Conservation (phyloP, 2,797 vertebrate genomes). For the Neosilurus hyrtlii region DNA sequence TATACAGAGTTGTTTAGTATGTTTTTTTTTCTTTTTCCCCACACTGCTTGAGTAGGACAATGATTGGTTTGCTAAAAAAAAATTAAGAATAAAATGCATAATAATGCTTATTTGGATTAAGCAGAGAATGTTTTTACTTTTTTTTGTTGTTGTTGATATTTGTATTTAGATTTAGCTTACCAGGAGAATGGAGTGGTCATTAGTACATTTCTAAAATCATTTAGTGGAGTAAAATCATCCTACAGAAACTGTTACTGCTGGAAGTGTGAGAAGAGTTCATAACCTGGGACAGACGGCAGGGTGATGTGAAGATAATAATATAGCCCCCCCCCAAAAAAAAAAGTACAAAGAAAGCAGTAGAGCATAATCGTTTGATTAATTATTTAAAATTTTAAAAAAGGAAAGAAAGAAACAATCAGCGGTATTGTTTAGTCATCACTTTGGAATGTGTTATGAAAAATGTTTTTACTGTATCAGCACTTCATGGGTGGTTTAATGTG, state of each 20-base stretch:
- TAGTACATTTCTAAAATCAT: conserved; percentile 12
- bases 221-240: conserved; percentile 18
- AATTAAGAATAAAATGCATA: conserved; percentile 11
- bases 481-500: conserved; percentile 20
- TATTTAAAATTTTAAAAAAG: background rate
- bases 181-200: conserved; percentile 20
- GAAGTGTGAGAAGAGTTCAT: conserved; percentile 4
- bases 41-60: conserved; percentile 9
- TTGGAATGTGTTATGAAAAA: background rate
- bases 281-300: conserved; percentile 12
- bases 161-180: background rate
- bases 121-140: background rate
- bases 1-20: conserved; percentile 2
- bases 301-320: conserved; percentile 10
- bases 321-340: background rate
- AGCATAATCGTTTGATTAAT: background rate
- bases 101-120: conserved; percentile 27
- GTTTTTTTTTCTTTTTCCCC: no score
- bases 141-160: no score
- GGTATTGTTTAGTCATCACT: conserved; percentile 17
- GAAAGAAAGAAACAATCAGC: background rate
- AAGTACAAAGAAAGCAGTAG: background rate
- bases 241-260: background rate
- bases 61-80: conserved; percentile 21
- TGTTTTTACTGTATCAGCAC: conserved; percentile 11